Base-by-base conservation (phyloP, 2,888 invertebrate genomes). In the Cheilosia pagana region DNA sequence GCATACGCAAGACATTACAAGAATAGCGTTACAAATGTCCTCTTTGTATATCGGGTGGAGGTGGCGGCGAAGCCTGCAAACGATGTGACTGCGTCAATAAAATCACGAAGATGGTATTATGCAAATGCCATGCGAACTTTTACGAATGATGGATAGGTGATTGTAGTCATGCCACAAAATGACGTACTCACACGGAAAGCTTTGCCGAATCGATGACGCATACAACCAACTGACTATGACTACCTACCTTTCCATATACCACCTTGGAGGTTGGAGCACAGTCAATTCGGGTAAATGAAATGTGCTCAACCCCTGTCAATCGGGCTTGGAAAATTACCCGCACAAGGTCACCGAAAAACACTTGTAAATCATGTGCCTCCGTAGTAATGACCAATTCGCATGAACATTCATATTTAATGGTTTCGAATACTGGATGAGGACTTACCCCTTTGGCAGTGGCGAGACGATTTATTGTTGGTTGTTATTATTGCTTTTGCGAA, bases 91-190 rank as follows among this genome's bases (percentile, higher is more conserved):
- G 50, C 81, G 85, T 85, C 75, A 85, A 71, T 71, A 75, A 81
- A 85, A 85, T 85, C 85, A 81, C 81, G 81, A 79, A 83, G 83
- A 78, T 79, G 74, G 60, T 62, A 62, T 79, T 70, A 85, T 79
- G 75, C 79, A 85, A 85, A 81, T 85, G 62, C 41, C 45, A 50
- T 60, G 12, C 41, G 57, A 71, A 76, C 48, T 57, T 62, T 78
- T 50, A 39, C 70, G 31, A 81, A 50, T 76, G 85, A 85, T 81
- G 75, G 65, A 85, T 81, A 53, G 85, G 65, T 71, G 71, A 71
- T 62, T 71, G 55, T 55, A 60, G 55, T 63, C 63, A 65, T 71
- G 48, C 65, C 59, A 59, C 70, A 71, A 67, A 85, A 81, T 70
- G 70, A 71, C 67, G 71, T 71, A 67, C 67, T 45, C 65, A 62